These are phyloP conservation scores for Lottia gigantea DNA, from an alignment of 2,888 invertebrate genomes.

Conservation along the genomic window DNA sequence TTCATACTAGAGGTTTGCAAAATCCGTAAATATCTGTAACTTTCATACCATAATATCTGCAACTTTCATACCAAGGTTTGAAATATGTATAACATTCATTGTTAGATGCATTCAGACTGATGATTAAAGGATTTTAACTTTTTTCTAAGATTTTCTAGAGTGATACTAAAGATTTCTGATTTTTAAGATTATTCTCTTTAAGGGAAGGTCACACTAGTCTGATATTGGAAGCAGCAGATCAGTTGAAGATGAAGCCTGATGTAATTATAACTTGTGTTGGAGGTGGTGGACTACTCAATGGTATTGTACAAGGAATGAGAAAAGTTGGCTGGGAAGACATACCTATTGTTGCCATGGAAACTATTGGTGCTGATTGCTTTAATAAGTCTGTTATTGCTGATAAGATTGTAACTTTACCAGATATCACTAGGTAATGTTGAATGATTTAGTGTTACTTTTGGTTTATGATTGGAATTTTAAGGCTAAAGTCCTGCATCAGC, in stretches of 20 bases:
- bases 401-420: constrained; percentile 64
- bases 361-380: constrained; percentile 69
- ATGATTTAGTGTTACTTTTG: constrained; percentile 58
- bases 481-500: no score
- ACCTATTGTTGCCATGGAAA: constrained; percentile 71
- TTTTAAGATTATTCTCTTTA: constrained; percentile 5
- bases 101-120: no score
- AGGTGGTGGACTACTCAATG: constrained; percentile 70
- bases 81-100: neutral
- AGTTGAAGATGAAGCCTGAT: constrained; percentile 66
- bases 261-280: constrained; percentile 70
- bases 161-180: no score
- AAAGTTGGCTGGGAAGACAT: constrained; percentile 66
- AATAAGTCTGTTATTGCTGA: constrained; percentile 67
- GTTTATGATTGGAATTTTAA: neutral
- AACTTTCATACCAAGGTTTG: neutral
- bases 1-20: no score
- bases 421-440: constrained; percentile 65
- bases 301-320: constrained; percentile 62
- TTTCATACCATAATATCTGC: neutral
- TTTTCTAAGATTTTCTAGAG: neutral
- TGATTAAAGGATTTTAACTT: neutral
- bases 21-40: no score
- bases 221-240: constrained; percentile 67
- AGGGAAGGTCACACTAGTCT: constrained; percentile 70